A percentile compares a stretch with the other conserved stretches of the same genome.
Conservation (phyloP, 2,113 vertebrate genomes). For the Circaetus gallicus region DNA sequence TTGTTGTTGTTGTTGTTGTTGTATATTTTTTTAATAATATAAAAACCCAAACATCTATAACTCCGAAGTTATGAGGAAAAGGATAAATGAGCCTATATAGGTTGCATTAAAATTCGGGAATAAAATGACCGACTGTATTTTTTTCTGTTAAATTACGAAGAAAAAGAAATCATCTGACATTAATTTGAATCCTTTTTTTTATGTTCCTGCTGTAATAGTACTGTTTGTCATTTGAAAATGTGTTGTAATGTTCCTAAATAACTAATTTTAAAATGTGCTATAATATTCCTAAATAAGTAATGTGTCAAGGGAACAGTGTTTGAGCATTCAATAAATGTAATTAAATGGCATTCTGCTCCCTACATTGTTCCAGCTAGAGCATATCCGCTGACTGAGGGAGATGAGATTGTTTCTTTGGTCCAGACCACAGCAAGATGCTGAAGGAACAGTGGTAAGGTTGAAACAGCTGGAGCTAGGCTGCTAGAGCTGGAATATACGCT, state of each 20-base stretch:
- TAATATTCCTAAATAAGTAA: background rate
- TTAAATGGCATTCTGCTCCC: background rate
- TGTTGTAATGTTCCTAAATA: background rate
- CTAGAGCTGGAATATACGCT: background rate
- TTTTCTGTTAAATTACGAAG: background rate
- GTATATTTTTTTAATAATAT: background rate
- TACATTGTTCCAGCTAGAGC: background rate
- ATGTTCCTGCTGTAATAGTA: background rate
- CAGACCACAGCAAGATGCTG: background rate
- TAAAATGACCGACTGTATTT: background rate
- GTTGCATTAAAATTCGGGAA: background rate
- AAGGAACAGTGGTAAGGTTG: background rate
- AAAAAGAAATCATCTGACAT: background rate
- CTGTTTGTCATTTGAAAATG: background rate
- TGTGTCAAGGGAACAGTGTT: background rate
- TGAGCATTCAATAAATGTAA: background rate
- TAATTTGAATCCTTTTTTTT: background rate
- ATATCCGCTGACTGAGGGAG: background rate
- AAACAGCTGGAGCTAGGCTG: background rate
- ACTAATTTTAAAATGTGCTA: background rate
- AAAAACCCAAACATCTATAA: background rate
- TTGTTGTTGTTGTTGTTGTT: background rate
- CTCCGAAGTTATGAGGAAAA: background rate
- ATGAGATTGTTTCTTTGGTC: background rate
- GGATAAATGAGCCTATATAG: background rate